Conservation (phyloP, 2,888 invertebrate species). For the Ophioninae sp. region DNA sequence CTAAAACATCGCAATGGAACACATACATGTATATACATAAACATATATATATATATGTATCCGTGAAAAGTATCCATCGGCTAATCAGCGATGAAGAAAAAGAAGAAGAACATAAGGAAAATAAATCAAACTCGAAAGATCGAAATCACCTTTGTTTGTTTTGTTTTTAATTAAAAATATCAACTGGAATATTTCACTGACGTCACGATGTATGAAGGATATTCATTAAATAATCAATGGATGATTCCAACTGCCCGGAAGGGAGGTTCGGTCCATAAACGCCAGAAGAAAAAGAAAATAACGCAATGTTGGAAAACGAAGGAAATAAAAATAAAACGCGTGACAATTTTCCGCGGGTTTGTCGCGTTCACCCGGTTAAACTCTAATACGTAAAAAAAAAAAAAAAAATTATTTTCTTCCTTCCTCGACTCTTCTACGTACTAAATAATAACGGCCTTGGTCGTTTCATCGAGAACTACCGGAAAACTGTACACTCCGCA, state of each 20-base stretch:
- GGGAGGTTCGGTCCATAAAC: conserved; percentile 26
- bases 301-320: conserved; percentile 31
- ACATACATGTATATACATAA: not conserved
- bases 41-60: not conserved
- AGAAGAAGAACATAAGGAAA: conserved; percentile 36
- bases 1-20: conserved; percentile 11
- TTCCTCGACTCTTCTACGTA: conserved; percentile 33
- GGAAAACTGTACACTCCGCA: conserved; percentile 22
- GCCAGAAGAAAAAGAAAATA: conserved; percentile 39
- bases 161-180: conserved; percentile 41
- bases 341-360: conserved; percentile 24
- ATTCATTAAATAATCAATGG: conserved; percentile 18
- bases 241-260: conserved; percentile 37
- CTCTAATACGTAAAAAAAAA: conserved; percentile 31
- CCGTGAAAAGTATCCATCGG: conserved; percentile 12
- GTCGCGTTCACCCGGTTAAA: conserved; percentile 25
- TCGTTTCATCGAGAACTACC: conserved; percentile 23
- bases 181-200: conserved; percentile 35
- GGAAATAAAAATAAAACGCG: conserved; percentile 27
- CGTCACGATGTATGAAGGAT: conserved; percentile 7
- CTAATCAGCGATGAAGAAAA: conserved; percentile 16
- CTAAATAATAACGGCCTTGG: conserved; percentile 55
- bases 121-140: conserved; percentile 53
- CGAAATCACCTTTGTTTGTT: conserved; percentile 25
- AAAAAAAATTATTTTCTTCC: conserved; percentile 5